Percentiles rank a stretch among this genome's conserved stretches.
phyloP scores from a whole-genome alignment of 2,797 vertebrate species.

The Hirundo rustica region DNA sequence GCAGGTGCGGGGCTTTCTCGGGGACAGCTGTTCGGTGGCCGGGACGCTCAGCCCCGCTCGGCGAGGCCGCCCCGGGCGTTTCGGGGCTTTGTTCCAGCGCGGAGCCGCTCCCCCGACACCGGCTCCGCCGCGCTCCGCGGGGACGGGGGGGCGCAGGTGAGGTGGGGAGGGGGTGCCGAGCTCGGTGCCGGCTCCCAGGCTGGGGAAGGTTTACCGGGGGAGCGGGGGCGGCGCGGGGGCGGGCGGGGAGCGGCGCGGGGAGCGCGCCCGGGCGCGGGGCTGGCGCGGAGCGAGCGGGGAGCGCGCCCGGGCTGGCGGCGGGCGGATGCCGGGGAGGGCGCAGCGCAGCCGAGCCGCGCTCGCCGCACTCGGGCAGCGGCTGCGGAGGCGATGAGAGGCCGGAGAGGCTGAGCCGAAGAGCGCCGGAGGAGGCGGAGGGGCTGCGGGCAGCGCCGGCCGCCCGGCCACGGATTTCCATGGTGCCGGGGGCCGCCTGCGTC shows the following conservation, averaged over 20 bases:
- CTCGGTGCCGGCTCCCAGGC: background rate
- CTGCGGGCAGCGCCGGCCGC: conserved; percentile 57
- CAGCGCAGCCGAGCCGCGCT: background rate
- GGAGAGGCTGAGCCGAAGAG: conserved; percentile 4
- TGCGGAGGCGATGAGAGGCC: background rate
- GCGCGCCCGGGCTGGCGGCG: background rate
- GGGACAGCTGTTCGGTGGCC: background rate
- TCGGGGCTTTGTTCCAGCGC: background rate
- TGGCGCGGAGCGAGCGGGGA: background rate
- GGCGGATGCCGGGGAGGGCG: conserved; percentile 47
- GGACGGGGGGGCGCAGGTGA: background rate
- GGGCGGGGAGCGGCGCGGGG: background rate
- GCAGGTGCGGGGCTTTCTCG: background rate
- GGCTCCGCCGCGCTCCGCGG: background rate
- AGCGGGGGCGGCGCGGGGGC: background rate
- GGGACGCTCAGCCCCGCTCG: background rate
- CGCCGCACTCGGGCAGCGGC: background rate
- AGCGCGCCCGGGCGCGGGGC: background rate
- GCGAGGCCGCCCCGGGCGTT: background rate
- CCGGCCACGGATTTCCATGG: conserved; percentile 53
- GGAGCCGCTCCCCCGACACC: background rate
- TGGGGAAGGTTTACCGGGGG: background rate
- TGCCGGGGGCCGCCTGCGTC: conserved; percentile 41
- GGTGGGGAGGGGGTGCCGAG: background rate
- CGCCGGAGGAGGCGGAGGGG: background rate